phyloP scores from a whole-genome alignment of 2,113 vertebrate genomes.

The Pavo muticus region DNA sequence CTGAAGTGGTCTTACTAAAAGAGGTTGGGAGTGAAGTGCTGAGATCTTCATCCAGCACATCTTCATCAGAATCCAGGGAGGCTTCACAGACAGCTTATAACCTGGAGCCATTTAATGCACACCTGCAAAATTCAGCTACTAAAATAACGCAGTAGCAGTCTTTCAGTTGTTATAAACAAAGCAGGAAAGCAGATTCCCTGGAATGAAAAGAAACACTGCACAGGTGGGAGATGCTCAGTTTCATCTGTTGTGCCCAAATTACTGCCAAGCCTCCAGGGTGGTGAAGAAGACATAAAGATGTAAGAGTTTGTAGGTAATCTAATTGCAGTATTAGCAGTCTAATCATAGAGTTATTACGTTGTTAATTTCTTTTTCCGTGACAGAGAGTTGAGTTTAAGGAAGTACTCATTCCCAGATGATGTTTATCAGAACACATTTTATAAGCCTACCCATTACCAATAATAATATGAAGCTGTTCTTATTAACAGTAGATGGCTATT shows the following conservation, averaged over 20 bases:
- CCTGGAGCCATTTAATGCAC: not conserved
- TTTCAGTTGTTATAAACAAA: not conserved
- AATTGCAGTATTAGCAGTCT: not conserved
- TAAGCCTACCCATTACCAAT: not conserved
- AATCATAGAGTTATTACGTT: not conserved
- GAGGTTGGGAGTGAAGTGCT: not conserved
- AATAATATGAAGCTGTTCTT: not conserved
- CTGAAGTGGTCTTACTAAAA: not conserved
- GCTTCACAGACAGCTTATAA: not conserved
- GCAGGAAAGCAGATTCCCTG: not conserved
- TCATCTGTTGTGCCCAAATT: not conserved
- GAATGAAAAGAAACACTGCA: not conserved
- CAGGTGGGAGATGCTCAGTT: not conserved
- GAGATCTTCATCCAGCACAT: not conserved
- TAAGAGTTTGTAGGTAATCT: not conserved
- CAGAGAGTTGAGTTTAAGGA: not conserved
- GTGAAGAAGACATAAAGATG: not conserved
- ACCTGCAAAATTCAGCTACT: not conserved
- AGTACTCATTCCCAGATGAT: not conserved
- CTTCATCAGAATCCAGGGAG: not conserved
- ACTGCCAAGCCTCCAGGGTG: not conserved
- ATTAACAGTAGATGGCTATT: not conserved
- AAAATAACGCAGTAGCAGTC: not conserved
- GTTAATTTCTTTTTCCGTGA: not conserved
- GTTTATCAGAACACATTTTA: not conserved